Evolutionary conservation across 2,113 vertebrate species (phyloP), one percentile per base, ranked within the genome.

Genomic region (Trochalopteron elliotii): DNA sequence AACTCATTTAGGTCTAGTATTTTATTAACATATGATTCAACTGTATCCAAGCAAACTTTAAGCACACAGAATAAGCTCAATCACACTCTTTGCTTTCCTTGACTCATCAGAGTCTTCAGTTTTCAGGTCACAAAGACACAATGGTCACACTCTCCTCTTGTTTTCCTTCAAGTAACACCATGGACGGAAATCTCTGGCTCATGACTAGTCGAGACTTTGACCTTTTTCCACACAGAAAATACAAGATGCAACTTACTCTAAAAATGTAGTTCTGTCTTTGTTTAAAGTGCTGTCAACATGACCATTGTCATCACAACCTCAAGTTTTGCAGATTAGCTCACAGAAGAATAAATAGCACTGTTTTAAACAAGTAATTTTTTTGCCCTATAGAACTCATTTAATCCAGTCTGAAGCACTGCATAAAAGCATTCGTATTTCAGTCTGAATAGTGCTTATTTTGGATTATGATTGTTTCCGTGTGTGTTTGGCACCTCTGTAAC

Each of bases 371-470:
- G 42, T 23, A 11, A 4, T 23, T 47, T 25, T 63, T 22, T 47
- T 25, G 33, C 18, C 5, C 19, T 19, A n/a, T 39, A 68, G 40
- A 2, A 60, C 20, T 53, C 80, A 45, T 14, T 90, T 87, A 88
- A 90, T 50, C 30, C 10, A 61, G 35, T 35, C 40, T 77, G 19
- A 5, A 81, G 12, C 44, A n/a, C 15, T n/a, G 56, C 30, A 86
- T 63, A 60, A 82, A 94, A 70, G 21, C 22, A 70, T 7, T 37
- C 3, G 12, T 42, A 87, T 78, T 90, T 80, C 44, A 67, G 42
- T n/a, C 15, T 78, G 49, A 67, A 80, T n/a, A 52, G 20, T 27
- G 37, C 23, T 89, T 89, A 76, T 76, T 95, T 95, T 89, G 87
- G 60, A 75, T 80, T 72, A 42, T 47, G 35, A 40, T 63, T 75